A percentile compares a stretch with the other conserved stretches of the same genome.
Conservation (phyloP, 1,140 invertebrate genomes). For the Sesamia nonagrioides region DNA sequence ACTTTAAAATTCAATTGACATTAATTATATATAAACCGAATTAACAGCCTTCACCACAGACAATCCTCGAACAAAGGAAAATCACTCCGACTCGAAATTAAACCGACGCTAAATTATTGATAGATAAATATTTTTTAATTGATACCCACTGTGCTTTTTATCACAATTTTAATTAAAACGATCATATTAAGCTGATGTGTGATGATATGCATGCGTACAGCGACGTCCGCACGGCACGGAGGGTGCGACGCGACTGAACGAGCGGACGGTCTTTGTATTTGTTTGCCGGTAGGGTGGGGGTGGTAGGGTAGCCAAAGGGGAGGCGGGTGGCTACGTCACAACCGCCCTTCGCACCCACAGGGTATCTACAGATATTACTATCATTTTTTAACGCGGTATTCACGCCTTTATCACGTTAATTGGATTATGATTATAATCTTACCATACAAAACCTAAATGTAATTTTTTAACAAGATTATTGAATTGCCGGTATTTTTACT, state of each 20-base stretch:
- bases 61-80: slow-evolving; percentile 34
- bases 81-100: slow-evolving; percentile 29
- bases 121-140: slow-evolving; percentile 51
- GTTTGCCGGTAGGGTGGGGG: slow-evolving; percentile 62
- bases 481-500: background rate
- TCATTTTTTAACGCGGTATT: slow-evolving; percentile 42
- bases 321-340: slow-evolving; percentile 56
- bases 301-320: slow-evolving; percentile 53
- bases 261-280: slow-evolving; percentile 59
- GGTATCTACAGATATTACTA: slow-evolving; percentile 53
- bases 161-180: slow-evolving; percentile 66
- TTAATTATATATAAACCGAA: slow-evolving; percentile 37
- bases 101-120: slow-evolving; percentile 19
- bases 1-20: slow-evolving; percentile 41
- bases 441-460: slow-evolving; percentile 3
- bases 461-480: slow-evolving; percentile 12
- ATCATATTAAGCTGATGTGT: slow-evolving; percentile 70
- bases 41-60: slow-evolving; percentile 8
- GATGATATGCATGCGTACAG: slow-evolving; percentile 55
- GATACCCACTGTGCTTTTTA: slow-evolving; percentile 54
- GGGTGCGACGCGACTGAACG: slow-evolving; percentile 75
- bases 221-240: slow-evolving; percentile 66
- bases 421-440: slow-evolving; percentile 40
- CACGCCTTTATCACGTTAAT: slow-evolving; percentile 44
- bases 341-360: slow-evolving; percentile 23